Conservation (phyloP, 1,140 invertebrate species). For the Condylostylus longicornis region DNA sequence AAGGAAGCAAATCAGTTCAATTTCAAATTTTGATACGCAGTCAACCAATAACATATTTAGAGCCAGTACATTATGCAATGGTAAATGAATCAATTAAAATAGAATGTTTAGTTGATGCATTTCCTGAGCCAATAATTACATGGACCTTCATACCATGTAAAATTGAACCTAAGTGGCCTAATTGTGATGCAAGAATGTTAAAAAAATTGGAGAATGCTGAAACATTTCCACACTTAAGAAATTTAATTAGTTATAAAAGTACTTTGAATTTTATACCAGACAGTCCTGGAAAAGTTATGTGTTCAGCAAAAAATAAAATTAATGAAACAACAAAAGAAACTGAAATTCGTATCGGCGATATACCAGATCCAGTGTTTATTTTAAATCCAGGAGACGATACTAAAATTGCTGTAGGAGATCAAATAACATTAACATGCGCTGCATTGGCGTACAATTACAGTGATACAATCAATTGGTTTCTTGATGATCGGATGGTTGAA, state of each 20-base stretch:
- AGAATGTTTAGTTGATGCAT: constrained; percentile 32
- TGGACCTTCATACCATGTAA: constrained; percentile 34
- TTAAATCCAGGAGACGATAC: constrained; percentile 16
- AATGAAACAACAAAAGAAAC: constrained; percentile 8
- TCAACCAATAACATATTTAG: constrained; percentile 31
- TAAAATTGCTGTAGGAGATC: constrained; percentile 36
- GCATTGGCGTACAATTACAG: constrained; percentile 39
- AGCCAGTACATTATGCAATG: constrained; percentile 30
- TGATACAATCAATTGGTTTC: constrained; percentile 31
- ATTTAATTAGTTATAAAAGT: constrained; percentile 3
- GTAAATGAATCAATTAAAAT: constrained; percentile 27
- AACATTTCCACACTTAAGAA: constrained; percentile 3
- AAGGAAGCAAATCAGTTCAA: constrained; percentile 11
- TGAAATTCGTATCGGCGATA: constrained; percentile 19
- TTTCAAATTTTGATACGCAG: constrained; percentile 24
- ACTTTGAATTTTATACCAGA: constrained; percentile 17
- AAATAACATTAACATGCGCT: constrained; percentile 36
- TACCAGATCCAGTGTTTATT: constrained; percentile 20
- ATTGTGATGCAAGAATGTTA: constrained; percentile 6
- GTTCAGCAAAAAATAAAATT: constrained; percentile 23
- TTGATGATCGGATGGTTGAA: constrained; percentile 12
- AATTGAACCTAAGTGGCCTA: constrained; percentile 19
- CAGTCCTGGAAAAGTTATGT: constrained; percentile 26
- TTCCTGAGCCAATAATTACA: constrained; percentile 34
- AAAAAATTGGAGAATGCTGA: not conserved